Base-by-base conservation (phyloP, 2,797 vertebrate genomes). In the Gambelia wislizenii region DNA sequence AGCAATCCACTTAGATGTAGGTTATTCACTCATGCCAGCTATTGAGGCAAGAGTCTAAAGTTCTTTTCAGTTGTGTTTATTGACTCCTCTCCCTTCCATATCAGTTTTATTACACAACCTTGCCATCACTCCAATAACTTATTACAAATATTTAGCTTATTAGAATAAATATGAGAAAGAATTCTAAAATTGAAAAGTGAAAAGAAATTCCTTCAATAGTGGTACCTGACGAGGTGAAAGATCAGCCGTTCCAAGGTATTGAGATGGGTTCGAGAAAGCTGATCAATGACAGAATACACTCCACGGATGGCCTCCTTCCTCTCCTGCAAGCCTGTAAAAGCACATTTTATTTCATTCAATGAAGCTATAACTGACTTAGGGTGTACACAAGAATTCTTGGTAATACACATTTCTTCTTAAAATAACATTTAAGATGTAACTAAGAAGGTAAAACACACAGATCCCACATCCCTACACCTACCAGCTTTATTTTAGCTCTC, bases 151-250 rank as follows among this genome's bases (percentile, higher is more conserved):
- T 61, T 61, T 61, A 61, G 27, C 59, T 61, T 59, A 59, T 39
- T 42, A 22, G n/a, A 91, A 61, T 27, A 70, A 20, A 61, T 44
- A 67, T 30, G 27, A 27, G 30, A 30, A 78, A 87, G 8, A 7
- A 54, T 18, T 54, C 27, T 27, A 6, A 56, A 61, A 61, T 22
- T 61, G 20, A 61, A 61, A 61, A 8, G 39, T 39, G 84, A 22
- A 4, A 61, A 1, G 22, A 0, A 77, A 54, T 13, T 6, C 3
- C 56, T 42, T 39, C 20, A 25, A 22, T 54, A 61, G 76, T 89
- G 82, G 1, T 96, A 99, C 99, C 99, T 98, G 96, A 99, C 99
- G 2, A 99, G 97, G 94, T 99, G 99, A 96, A 99, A 99, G 91
- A 99, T 98, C 91, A 99, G 98, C 81, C 99, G 98, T 90, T 99